phyloP scores from a whole-genome alignment of 2,888 invertebrate species.

The Aricia artaxerxes region DNA sequence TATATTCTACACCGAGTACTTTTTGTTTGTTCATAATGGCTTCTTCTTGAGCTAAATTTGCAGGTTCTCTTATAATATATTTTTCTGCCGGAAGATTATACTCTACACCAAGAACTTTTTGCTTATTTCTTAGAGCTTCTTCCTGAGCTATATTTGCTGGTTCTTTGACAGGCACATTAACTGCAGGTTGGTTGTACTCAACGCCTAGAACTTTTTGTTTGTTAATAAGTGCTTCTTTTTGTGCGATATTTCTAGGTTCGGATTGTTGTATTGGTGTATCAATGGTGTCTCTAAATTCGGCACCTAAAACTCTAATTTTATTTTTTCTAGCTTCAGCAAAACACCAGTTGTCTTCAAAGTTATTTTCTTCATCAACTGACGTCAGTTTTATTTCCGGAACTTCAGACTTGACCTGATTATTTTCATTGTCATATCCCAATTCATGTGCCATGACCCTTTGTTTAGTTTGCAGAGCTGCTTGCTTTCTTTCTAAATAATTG shows the following conservation, averaged over 20 bases:
- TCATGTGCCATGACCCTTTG: slow-evolving; percentile 77
- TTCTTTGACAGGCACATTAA: slow-evolving; percentile 39
- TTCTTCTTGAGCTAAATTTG: slow-evolving; percentile 77
- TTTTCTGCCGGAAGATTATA: neutral
- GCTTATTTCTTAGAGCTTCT: neutral
- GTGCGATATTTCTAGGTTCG: slow-evolving; percentile 66
- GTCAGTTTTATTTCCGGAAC: slow-evolving; percentile 45
- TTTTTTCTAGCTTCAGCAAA: slow-evolving; percentile 63
- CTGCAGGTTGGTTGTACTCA: slow-evolving; percentile 64
- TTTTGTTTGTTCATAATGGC: slow-evolving; percentile 82
- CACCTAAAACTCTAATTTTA: slow-evolving; percentile 61
- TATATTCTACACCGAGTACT: slow-evolving; percentile 81
- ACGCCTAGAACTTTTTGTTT: slow-evolving; percentile 81
- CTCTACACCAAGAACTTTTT: slow-evolving; percentile 4
- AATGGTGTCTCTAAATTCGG: slow-evolving; percentile 49
- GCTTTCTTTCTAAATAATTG: slow-evolving; percentile 61
- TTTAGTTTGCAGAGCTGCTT: slow-evolving; percentile 72
- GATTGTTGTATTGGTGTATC: neutral
- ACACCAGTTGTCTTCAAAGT: slow-evolving; percentile 50
- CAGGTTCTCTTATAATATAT: slow-evolving; percentile 43
- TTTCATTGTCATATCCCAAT: slow-evolving; percentile 64
- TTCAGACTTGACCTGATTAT: slow-evolving; percentile 51
- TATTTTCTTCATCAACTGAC: slow-evolving; percentile 60
- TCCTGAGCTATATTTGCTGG: slow-evolving; percentile 38
- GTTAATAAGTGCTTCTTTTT: slow-evolving; percentile 82